Evolutionary conservation across 2,797 vertebrate species (phyloP).

Genomic region (Phalloptychus januarius): DNA sequence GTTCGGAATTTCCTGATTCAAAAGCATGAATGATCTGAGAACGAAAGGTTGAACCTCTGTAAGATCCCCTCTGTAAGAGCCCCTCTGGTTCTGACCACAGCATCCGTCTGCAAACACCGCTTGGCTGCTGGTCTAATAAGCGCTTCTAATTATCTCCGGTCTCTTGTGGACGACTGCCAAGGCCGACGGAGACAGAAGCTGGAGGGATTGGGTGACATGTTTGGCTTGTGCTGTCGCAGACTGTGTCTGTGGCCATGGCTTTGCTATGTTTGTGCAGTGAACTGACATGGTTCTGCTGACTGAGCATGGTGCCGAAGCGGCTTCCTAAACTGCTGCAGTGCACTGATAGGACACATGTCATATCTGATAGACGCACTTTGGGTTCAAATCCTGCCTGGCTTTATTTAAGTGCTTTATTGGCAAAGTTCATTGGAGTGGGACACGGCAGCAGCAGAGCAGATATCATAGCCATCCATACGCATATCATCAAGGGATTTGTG

Average conservation of each 20-base stretch:
- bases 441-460: background rate
- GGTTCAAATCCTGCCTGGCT: slow-evolving; percentile 3
- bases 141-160: background rate
- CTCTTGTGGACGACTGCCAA: background rate
- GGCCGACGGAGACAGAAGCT: background rate
- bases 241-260: background rate
- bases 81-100: background rate
- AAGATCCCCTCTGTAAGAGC: background rate
- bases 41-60: background rate
- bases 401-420: slow-evolving; percentile 1
- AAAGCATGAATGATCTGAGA: background rate
- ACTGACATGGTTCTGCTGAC: slow-evolving; percentile 8
- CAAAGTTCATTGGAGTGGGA: slow-evolving; percentile 3
- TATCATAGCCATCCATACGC: background rate
- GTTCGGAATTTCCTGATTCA: background rate
- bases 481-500: background rate
- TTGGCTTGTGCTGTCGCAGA: background rate
- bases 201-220: background rate
- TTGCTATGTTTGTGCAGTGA: slow-evolving; percentile 6
- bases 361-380: background rate
- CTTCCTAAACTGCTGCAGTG: background rate
- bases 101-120: slow-evolving; percentile 6
- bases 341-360: slow-evolving; percentile 8
- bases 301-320: background rate
- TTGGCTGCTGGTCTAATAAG: slow-evolving; percentile 3